phyloP scores from a whole-genome alignment of 1,140 invertebrate species.

The Drosophila lacertosa region DNA sequence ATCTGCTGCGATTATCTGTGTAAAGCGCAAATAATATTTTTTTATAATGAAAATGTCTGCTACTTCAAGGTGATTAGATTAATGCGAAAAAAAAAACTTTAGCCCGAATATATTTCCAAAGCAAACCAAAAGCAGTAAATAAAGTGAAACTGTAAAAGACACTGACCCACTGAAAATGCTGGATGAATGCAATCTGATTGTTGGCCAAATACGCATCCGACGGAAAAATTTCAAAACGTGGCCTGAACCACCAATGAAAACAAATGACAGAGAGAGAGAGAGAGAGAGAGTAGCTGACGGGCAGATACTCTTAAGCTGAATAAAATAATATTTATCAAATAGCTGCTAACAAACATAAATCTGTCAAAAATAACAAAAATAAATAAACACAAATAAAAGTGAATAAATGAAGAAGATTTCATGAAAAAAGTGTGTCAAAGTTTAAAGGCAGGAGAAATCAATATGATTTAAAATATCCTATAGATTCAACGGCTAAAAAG shows the following conservation, averaged over 20 bases:
- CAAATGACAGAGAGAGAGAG: neutral
- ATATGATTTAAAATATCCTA: too few species aligned
- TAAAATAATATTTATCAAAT: too few species aligned
- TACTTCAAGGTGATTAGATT: constrained; percentile 32
- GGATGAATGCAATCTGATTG: constrained; percentile 19
- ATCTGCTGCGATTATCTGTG: constrained; percentile 39
- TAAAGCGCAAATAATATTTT: constrained; percentile 12
- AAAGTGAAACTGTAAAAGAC: neutral
- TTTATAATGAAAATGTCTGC: constrained; percentile 2
- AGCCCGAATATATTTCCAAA: constrained; percentile 17
- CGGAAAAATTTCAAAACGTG: constrained; percentile 16
- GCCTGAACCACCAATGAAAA: neutral
- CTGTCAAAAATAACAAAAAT: constrained; percentile 1
- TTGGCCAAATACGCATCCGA: constrained; percentile 22
- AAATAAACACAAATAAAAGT: too few species aligned
- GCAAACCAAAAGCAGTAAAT: constrained; percentile 10
- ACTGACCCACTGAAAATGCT: constrained; percentile 11
- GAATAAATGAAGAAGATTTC: too few species aligned
- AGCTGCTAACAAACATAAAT: too few species aligned
- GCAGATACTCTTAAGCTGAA: neutral
- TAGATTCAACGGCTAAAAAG: too few species aligned
- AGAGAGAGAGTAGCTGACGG: neutral
- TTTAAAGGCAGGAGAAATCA: too few species aligned
- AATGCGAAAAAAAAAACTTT: constrained; percentile 26
- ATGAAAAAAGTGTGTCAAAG: too few species aligned